Evolutionary conservation across 2,888 invertebrate species (phyloP).

Genomic region (Napeogenes sylphis): DNA sequence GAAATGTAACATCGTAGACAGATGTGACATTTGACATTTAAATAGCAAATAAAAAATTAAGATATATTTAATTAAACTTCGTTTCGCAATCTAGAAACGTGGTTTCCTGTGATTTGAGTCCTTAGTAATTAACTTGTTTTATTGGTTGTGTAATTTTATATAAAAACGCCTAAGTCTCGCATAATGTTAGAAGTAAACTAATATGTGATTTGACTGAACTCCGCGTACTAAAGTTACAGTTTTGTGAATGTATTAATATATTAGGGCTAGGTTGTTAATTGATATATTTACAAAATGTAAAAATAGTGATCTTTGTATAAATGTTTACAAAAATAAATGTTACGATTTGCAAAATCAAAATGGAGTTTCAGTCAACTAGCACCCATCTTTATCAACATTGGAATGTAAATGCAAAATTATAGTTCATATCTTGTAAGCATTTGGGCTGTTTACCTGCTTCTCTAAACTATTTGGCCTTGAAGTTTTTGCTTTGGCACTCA

Average conservation of each 20-base stretch:
- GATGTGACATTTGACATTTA: slow-evolving; percentile 60
- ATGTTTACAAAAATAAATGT: slow-evolving; percentile 73
- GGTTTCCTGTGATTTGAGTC: slow-evolving; percentile 68
- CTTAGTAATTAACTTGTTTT: slow-evolving; percentile 44
- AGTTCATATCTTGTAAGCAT: slow-evolving; percentile 30
- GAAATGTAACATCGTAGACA: slow-evolving; percentile 58
- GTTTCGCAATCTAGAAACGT: slow-evolving; percentile 47
- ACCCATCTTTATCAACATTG: slow-evolving; percentile 69
- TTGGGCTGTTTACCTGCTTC: slow-evolving; percentile 47
- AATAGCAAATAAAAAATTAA: slow-evolving; percentile 39
- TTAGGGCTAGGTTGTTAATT: slow-evolving; percentile 76
- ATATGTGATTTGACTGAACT: slow-evolving; percentile 72
- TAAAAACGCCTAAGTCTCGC: slow-evolving; percentile 37
- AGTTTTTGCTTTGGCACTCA: slow-evolving; percentile 29
- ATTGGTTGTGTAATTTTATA: slow-evolving; percentile 42
- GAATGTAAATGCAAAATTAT: slow-evolving; percentile 3
- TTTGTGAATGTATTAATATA: slow-evolving; percentile 54
- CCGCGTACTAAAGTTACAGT: slow-evolving; percentile 52
- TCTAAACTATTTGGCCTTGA: slow-evolving; percentile 52
- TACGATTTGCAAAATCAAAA: slow-evolving; percentile 64
- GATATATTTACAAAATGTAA: slow-evolving; percentile 68
- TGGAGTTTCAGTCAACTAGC: slow-evolving; percentile 79
- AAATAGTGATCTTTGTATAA: slow-evolving; percentile 68
- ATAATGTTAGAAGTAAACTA: slow-evolving; percentile 42
- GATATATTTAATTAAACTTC: slow-evolving; percentile 47